Conservation (phyloP, 1,140 invertebrate genomes). For the Drosophila obscura region DNA sequence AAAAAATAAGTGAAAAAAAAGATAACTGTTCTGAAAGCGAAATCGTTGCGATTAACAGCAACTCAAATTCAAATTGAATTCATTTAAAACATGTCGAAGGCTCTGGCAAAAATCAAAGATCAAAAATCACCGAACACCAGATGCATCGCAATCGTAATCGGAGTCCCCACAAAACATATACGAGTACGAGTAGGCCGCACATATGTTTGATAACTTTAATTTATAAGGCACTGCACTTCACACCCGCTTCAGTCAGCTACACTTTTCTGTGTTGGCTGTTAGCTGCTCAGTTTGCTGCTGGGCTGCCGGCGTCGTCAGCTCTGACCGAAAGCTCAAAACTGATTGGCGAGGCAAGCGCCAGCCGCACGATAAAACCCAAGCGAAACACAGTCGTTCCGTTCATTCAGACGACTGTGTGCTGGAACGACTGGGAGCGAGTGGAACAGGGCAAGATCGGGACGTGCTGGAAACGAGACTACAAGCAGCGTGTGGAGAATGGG, state of each 20-base stretch:
- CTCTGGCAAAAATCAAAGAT: no score
- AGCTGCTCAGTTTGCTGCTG: conserved; percentile 9
- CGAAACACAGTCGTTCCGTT: conserved; percentile 21
- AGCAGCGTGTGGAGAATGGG: neutral
- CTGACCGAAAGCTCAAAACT: conserved; percentile 71
- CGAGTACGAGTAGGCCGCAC: no score
- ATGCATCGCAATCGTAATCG: no score
- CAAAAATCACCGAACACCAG: no score
- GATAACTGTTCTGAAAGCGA: no score
- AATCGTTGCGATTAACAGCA: conserved; percentile 14
- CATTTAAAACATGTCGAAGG: conserved; percentile 8
- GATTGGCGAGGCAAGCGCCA: conserved; percentile 49
- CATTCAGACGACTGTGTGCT: neutral
- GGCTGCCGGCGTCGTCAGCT: conserved; percentile 54
- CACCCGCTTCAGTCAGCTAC: neutral
- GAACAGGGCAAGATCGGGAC: conserved; percentile 13
- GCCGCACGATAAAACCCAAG: conserved; percentile 40
- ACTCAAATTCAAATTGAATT: neutral
- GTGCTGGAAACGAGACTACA: conserved; percentile 40
- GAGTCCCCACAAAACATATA: no score
- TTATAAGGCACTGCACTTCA: neutral
- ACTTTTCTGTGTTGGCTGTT: conserved; percentile 9
- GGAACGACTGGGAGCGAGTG: conserved; percentile 17
- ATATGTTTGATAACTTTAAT: no score
- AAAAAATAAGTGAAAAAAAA: neutral